Evolutionary conservation across 2,888 invertebrate species (phyloP).

Genomic region (Drosophila conformis): DNA sequence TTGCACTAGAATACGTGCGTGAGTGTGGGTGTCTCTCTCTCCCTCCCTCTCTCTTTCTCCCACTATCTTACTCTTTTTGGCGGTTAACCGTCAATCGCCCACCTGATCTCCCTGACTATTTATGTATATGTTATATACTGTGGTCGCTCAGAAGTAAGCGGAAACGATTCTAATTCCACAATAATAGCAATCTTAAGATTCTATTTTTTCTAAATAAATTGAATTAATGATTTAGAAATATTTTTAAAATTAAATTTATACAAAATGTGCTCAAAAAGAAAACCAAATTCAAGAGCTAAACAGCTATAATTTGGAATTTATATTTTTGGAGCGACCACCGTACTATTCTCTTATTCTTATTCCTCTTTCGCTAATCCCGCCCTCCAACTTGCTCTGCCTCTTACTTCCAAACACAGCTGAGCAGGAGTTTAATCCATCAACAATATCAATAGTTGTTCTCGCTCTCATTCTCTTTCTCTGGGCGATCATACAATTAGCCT

Average conservation of each 20-base stretch:
- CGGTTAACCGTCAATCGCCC: neutral
- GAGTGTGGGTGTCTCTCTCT: conserved; percentile 36
- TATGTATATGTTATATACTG: neutral
- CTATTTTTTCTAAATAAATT: neutral
- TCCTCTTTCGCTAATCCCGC: neutral
- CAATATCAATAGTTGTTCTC: too few species aligned
- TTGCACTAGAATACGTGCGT: conserved; percentile 35
- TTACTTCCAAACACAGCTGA: conserved; percentile 25
- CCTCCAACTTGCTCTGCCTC: neutral
- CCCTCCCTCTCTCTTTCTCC: neutral
- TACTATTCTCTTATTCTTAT: neutral
- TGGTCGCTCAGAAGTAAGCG: neutral
- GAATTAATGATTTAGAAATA: neutral
- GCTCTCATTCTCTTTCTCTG: too few species aligned
- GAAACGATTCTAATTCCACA: neutral
- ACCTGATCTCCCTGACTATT: neutral
- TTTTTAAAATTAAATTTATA: neutral
- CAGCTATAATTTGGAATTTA: neutral
- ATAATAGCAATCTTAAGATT: neutral
- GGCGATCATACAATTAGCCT: too few species aligned
- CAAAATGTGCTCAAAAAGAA: neutral
- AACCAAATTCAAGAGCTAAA: neutral
- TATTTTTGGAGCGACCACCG: neutral
- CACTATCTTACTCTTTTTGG: neutral
- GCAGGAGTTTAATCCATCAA: neutral